Evolutionary conservation across 1,140 invertebrate species (phyloP).

Genomic region (Rhyzopertha dominica): DNA sequence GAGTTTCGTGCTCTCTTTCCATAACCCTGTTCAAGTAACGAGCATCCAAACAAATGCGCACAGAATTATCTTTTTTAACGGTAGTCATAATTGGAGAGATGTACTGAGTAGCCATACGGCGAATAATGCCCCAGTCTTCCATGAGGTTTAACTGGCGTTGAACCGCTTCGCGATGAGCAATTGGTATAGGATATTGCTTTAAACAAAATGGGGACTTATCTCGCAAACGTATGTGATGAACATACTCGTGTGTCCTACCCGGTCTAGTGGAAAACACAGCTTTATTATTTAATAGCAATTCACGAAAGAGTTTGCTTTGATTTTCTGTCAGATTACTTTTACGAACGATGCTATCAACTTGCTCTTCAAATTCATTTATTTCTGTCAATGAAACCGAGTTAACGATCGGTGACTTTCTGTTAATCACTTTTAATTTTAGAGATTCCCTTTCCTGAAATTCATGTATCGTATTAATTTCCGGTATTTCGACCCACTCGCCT

Average conservation of each 20-base stretch:
- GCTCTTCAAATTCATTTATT: no score
- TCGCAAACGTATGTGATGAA: constrained; percentile 1
- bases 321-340: no score
- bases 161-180: not conserved
- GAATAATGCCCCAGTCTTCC: constrained; percentile 5
- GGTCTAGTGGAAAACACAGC: constrained; percentile 5
- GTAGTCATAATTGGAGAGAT: constrained; percentile 4
- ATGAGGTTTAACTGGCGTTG: constrained; percentile 1
- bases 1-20: constrained; percentile 3
- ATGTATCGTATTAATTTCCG: no score
- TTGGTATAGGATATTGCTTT: constrained; percentile 8
- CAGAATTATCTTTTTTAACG: constrained; percentile 9
- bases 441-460: no score
- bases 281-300: not conserved
- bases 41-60: constrained; percentile 5
- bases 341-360: no score
- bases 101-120: not conserved
- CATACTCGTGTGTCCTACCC: constrained; percentile 2
- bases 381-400: no score
- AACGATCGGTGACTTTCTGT: no score
- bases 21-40: not conserved
- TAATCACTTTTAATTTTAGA: no score
- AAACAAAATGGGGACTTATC: constrained; percentile 1
- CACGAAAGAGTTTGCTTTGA: not conserved
- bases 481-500: no score